phyloP scores from a whole-genome alignment of 2,113 vertebrate genomes.

The Poecilia latipinna region DNA sequence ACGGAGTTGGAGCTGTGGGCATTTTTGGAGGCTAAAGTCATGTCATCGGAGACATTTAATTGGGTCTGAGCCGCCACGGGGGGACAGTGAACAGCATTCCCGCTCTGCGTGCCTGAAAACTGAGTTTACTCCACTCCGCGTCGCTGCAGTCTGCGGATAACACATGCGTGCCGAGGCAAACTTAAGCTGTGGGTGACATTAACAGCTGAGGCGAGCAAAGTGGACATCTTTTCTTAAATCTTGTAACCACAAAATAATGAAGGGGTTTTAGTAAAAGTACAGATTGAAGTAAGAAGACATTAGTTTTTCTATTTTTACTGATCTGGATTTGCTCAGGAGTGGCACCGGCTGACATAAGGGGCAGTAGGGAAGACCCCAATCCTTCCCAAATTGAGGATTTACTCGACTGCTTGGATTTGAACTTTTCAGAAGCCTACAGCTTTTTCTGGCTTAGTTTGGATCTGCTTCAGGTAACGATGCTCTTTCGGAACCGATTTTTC shows the following conservation, averaged over 20 bases:
- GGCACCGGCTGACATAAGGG: slow-evolving; percentile 6
- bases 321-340: slow-evolving; percentile 9
- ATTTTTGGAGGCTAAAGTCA: slow-evolving; percentile 95
- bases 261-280: background rate
- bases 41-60: slow-evolving; percentile 94
- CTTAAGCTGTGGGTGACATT: slow-evolving; percentile 25
- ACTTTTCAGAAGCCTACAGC: background rate
- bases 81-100: slow-evolving; percentile 88
- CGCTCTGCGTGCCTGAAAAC: slow-evolving; percentile 81
- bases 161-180: slow-evolving; percentile 39
- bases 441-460: slow-evolving; percentile 38
- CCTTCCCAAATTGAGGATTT: slow-evolving; percentile 12
- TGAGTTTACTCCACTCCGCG: slow-evolving; percentile 51
- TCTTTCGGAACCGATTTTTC: slow-evolving; percentile 1
- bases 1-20: slow-evolving; percentile 83
- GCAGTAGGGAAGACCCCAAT: background rate
- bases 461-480: slow-evolving; percentile 63
- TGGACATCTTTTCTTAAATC: slow-evolving; percentile 1
- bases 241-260: background rate
- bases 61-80: slow-evolving; percentile 87
- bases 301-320: slow-evolving; percentile 22
- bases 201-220: slow-evolving; percentile 1
- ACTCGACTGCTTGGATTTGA: background rate
- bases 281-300: background rate
- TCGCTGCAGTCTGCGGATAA: slow-evolving; percentile 51